Evolutionary conservation across 2,888 invertebrate genomes (phyloP).

Genomic region (Nysson spinosus): DNA sequence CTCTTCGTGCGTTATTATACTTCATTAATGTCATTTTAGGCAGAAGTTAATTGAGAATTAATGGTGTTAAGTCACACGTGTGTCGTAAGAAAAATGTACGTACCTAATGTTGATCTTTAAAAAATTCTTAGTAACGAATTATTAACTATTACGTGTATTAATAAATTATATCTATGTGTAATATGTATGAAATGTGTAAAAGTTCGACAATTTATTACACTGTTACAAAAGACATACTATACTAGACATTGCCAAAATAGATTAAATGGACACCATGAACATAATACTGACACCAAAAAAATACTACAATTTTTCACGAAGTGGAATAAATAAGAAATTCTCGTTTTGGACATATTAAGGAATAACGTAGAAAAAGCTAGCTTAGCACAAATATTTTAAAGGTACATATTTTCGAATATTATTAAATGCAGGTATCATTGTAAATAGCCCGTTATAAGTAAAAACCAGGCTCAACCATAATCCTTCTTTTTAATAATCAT

Average conservation of each 20-base stretch:
- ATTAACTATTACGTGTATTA: constrained; percentile 16
- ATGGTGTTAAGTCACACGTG: constrained; percentile 40
- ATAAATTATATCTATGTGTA: constrained; percentile 4
- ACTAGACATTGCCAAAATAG: constrained; percentile 23
- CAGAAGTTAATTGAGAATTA: no score
- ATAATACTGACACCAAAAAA: constrained; percentile 26
- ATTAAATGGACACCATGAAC: constrained; percentile 6
- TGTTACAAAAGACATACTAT: constrained; percentile 19
- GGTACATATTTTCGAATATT: no score
- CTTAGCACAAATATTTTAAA: no score
- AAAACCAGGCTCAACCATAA: no score
- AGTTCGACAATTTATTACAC: constrained; percentile 36
- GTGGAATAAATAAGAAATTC: constrained; percentile 15
- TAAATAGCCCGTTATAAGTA: no score
- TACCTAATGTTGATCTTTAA: constrained; percentile 45
- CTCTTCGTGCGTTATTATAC: background rate
- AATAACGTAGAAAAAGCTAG: background rate
- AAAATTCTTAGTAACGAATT: no score
- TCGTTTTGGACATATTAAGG: constrained; percentile 12
- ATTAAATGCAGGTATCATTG: no score
- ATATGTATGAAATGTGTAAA: constrained; percentile 8
- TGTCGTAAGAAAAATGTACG: constrained; percentile 44
- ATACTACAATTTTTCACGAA: constrained; percentile 30
- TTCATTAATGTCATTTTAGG: no score
- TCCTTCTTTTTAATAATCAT: no score